Evolutionary conservation across 2,888 invertebrate species (phyloP), one percentile per base, ranked within the genome.

Genomic region (Melieria crassipennis): DNA sequence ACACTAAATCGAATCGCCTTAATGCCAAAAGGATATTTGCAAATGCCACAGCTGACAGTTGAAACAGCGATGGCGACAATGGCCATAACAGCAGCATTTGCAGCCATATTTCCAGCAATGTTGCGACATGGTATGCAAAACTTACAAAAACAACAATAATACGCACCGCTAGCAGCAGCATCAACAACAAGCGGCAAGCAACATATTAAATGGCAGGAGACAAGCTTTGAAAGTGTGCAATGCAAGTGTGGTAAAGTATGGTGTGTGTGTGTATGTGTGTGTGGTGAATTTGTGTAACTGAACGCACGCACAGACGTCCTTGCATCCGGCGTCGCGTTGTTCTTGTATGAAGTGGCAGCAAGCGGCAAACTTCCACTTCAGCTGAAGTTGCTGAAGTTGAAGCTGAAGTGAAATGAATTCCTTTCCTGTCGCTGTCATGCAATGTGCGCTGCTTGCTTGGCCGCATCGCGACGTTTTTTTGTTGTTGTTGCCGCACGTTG

Each of bases 401-500:
- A 30, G 30, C 30, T 67, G 43, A 58, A 52, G 10, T 63, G 63
- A n/a, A 63, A 11, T 7, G 50, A 65, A 60, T 60, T 45, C 65
- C 60, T 65, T 71, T 67, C 58, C 65, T 69, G 30, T 30, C 3
- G 30, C 30, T 69, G 58, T 67, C 45, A 45, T 56, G n/a, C 30
- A 43, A 55, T 65, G n/a, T 11, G 47, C 45, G 50, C 65, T 57
- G 48, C 42, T 57, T 13, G 30, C 30, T 30, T 30, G 30, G 30
- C 30, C 30, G 30, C 30, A 30, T 30, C 30, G 30, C 30, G 30
- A 2, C 16, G 43, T 61, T 52, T 69, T 63, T 42, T 45, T 62
- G 68, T 62, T 69, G n/a, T 52, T 69, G 13, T 43, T 63, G 64
- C 64, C 67, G 58, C 68, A 71, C 71, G 63, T 67, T 46, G 13